Percentiles rank a stretch among this genome's conserved stretches.
Evolutionary conservation across 2,113 vertebrate genomes (phyloP).

Genomic region (Tylochromis polylepis): DNA sequence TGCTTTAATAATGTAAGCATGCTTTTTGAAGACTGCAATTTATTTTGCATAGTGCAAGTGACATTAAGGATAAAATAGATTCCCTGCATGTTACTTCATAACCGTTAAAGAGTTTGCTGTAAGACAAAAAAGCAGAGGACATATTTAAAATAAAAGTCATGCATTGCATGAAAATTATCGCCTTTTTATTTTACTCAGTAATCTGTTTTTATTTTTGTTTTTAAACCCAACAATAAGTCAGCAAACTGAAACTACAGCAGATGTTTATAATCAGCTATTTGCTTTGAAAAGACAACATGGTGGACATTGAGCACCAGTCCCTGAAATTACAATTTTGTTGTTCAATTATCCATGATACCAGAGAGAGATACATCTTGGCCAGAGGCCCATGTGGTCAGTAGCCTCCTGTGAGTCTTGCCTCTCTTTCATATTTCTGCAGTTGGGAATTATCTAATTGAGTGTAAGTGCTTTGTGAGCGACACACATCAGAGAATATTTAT

Average conservation of each 20-base stretch:
- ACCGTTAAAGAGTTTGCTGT: neutral
- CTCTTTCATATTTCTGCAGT: neutral
- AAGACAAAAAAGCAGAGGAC: neutral
- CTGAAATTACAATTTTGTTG: slow-evolving; percentile 69
- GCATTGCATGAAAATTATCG: fast-evolving
- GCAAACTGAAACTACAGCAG: slow-evolving; percentile 34
- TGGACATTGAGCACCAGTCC: slow-evolving; percentile 55
- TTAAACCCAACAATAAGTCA: neutral
- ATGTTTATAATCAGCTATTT: slow-evolving; percentile 41
- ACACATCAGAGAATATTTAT: slow-evolving; percentile 5
- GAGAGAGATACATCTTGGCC: slow-evolving; percentile 43
- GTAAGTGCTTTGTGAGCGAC: slow-evolving; percentile 1
- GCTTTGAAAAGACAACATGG: slow-evolving; percentile 21
- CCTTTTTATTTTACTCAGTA: neutral
- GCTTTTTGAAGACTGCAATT: neutral
- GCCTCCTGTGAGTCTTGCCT: neutral
- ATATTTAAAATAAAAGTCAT: neutral
- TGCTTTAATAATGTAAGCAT: neutral
- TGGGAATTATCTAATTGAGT: neutral
- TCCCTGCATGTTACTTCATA: neutral
- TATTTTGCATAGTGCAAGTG: neutral
- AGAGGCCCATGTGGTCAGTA: slow-evolving; percentile 29
- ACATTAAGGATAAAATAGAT: neutral
- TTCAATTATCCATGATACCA: slow-evolving; percentile 62
- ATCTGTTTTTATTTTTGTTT: neutral